Percentiles rank a stretch among this genome's conserved stretches.
phyloP scores from a whole-genome alignment of 2,113 vertebrate genomes.

The Andinoacara biseriatus region DNA sequence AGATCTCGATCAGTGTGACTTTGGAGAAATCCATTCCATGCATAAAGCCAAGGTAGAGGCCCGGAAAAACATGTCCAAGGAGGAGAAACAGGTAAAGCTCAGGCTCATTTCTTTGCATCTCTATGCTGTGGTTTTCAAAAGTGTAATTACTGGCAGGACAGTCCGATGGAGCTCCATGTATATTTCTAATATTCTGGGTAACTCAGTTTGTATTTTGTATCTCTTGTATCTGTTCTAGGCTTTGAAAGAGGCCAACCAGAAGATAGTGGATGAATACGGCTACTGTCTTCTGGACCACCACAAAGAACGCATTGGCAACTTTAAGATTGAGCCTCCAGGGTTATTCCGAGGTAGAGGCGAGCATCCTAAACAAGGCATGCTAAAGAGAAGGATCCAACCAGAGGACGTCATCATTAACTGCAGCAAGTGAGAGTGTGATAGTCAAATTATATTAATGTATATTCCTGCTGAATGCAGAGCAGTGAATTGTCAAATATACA shows the following conservation, averaged over 20 bases:
- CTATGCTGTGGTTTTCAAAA: background rate
- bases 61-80: slow-evolving; percentile 77
- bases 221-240: slow-evolving; percentile 34
- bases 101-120: background rate
- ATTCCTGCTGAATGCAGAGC: background rate
- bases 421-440: slow-evolving; percentile 57
- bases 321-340: slow-evolving; percentile 77
- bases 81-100: slow-evolving; percentile 78
- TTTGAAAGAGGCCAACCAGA: slow-evolving; percentile 77
- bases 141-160: rapidly evolving
- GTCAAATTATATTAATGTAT: rapidly evolving
- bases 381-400: slow-evolving; percentile 80
- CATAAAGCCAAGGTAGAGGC: slow-evolving; percentile 80
- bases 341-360: slow-evolving; percentile 76
- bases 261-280: slow-evolving; percentile 76
- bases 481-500: background rate
- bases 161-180: background rate
- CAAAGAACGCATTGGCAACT: slow-evolving; percentile 76
- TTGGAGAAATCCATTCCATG: slow-evolving; percentile 77
- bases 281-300: slow-evolving; percentile 77
- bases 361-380: slow-evolving; percentile 80
- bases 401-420: slow-evolving; percentile 81
- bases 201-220: background rate
- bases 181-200: background rate
- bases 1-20: slow-evolving; percentile 81